phyloP scores from a whole-genome alignment of 2,113 vertebrate species.

The Dasypus novemcinctus region DNA sequence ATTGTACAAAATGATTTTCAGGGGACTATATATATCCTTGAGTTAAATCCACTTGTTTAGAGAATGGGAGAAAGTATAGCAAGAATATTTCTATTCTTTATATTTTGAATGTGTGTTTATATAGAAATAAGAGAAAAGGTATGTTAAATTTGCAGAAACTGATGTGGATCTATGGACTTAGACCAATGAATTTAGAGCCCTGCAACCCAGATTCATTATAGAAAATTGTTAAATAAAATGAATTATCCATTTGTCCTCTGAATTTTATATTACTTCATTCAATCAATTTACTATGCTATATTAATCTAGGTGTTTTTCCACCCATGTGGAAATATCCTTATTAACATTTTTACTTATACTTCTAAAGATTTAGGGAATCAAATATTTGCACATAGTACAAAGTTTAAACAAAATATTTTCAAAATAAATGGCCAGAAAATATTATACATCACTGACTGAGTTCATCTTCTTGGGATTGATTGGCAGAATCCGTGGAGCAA shows the following conservation, averaged over 20 bases:
- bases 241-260: not conserved
- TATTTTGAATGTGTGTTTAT: no score
- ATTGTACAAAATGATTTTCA: not conserved
- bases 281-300: not conserved
- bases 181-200: accelerated
- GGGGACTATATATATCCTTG: not conserved
- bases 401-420: not conserved
- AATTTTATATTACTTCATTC: not conserved
- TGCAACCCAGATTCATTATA: not conserved
- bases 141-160: not conserved
- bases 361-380: not conserved
- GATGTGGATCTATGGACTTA: not conserved
- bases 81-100: no score
- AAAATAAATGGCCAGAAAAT: not conserved
- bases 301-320: not conserved
- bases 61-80: not conserved
- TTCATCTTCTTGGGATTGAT: constrained; percentile 72
- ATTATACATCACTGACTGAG: not conserved
- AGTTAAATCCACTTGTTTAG: not conserved
- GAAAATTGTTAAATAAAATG: not conserved
- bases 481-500: not conserved
- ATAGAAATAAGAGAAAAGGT: not conserved
- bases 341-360: not conserved
- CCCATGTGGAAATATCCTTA: not conserved
- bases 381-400: not conserved